These are phyloP conservation scores for Salticus scenicus DNA, from an alignment of 2,888 invertebrate species.

Conservation along the genomic window DNA sequence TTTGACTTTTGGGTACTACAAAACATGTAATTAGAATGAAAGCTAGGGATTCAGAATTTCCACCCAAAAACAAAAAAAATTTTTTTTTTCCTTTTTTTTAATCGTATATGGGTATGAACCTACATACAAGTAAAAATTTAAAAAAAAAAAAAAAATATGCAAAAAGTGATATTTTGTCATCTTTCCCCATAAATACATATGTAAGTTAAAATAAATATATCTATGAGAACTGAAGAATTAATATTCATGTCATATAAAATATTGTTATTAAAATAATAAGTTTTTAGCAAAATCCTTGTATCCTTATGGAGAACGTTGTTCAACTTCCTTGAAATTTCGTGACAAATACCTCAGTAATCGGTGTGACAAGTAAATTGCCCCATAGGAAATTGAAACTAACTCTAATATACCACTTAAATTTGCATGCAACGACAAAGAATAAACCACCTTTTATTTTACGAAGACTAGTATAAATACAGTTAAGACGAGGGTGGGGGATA, in stretches of 20 bases:
- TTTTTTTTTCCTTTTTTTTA: no score
- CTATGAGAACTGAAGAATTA: not conserved
- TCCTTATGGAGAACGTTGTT: not conserved
- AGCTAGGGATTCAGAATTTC: no score
- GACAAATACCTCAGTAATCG: conserved; percentile 6
- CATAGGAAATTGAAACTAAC: conserved; percentile 47
- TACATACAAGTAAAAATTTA: no score
- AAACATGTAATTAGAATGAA: no score
- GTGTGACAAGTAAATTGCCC: conserved; percentile 8
- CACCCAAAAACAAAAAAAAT: no score
- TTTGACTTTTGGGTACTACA: no score
- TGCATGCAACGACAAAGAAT: conserved; percentile 42
- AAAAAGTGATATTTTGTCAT: no score
- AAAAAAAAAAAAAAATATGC: no score
- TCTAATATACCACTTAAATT: conserved; percentile 9
- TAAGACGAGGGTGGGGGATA: not conserved
- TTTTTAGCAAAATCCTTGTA: not conserved
- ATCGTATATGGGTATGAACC: no score
- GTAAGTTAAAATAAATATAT: no score
- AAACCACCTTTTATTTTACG: not conserved
- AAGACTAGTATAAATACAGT: not conserved
- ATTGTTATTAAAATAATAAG: conserved; percentile 3
- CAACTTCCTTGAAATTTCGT: conserved; percentile 10
- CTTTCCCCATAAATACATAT: no score
- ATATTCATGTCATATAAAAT: not conserved